Evolutionary conservation across 2,113 vertebrate species (phyloP).

Genomic region (Atractosteus spatula): DNA sequence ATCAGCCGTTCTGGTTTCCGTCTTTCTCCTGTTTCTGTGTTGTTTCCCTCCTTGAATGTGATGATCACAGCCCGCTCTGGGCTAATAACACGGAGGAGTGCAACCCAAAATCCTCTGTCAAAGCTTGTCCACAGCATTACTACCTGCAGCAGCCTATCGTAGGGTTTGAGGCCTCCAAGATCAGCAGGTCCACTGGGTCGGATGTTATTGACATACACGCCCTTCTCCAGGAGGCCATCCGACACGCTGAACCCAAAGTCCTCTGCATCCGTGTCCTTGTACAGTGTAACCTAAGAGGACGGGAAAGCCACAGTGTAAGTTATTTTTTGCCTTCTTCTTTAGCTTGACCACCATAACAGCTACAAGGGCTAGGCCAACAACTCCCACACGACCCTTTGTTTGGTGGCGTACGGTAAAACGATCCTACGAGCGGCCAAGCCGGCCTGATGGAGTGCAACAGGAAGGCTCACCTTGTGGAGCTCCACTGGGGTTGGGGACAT

Average conservation of each 20-base stretch:
- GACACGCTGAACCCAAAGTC: conserved; percentile 98
- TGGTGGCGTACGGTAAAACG: too few species aligned
- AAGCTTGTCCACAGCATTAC: not conserved
- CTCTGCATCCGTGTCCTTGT: conserved; percentile 84
- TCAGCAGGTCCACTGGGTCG: conserved; percentile 85
- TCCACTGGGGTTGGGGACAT: conserved; percentile 95
- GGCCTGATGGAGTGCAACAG: too few species aligned
- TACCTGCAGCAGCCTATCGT: conserved; percentile 92
- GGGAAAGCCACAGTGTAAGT: too few species aligned
- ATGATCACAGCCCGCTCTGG: not conserved
- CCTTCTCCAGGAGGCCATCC: conserved; percentile 90
- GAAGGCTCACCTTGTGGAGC: conserved; percentile 83
- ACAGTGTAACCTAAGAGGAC: conserved; percentile 78
- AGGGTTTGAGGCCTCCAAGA: conserved; percentile 80
- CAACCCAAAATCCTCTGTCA: too few species aligned
- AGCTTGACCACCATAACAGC: too few species aligned
- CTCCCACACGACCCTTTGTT: too few species aligned
- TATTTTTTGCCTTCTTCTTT: too few species aligned
- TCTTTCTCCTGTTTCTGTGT: too few species aligned
- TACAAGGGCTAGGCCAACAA: too few species aligned
- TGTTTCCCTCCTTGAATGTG: too few species aligned
- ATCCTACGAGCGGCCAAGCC: too few species aligned
- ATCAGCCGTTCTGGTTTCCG: not conserved
- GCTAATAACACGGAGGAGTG: too few species aligned
- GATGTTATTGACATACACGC: conserved; percentile 93